These are phyloP conservation scores for Hylomyscus alleni DNA, from an alignment of 2,797 vertebrate genomes.

Conservation along the genomic window DNA sequence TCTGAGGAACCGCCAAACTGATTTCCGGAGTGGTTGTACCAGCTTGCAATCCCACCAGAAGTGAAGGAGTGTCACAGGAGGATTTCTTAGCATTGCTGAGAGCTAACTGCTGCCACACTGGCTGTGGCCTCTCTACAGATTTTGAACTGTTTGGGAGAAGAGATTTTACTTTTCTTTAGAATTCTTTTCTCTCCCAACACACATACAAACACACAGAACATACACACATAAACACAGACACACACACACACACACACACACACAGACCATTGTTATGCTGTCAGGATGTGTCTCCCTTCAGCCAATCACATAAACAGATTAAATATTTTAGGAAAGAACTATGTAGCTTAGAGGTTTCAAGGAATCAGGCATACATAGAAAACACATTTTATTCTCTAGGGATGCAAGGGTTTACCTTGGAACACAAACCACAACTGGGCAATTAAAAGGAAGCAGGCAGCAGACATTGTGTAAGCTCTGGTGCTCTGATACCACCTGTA, in stretches of 20 bases:
- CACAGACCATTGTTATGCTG: background rate
- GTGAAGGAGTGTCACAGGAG: no score
- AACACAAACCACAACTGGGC: background rate
- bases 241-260: background rate
- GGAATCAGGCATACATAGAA: background rate
- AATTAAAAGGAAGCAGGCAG: background rate
- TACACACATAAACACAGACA: no score
- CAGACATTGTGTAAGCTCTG: background rate
- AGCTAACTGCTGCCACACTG: background rate
- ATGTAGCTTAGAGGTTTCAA: background rate
- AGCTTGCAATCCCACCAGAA: no score
- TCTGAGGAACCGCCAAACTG: no score
- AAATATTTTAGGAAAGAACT: slow-evolving; percentile 48
- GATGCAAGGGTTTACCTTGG: slow-evolving; percentile 35
- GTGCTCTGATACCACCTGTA: background rate
- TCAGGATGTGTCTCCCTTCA: background rate
- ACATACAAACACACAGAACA: background rate
- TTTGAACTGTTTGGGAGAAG: background rate
- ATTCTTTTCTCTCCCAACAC: background rate
- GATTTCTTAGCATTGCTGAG: background rate
- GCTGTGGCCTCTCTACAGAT: background rate
- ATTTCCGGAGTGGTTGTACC: no score
- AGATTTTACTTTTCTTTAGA: slow-evolving; percentile 10
- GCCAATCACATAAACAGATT: background rate
- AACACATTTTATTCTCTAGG: slow-evolving; percentile 11